Conservation (phyloP, 2,113 vertebrate genomes). For the Aramus guarauna region DNA sequence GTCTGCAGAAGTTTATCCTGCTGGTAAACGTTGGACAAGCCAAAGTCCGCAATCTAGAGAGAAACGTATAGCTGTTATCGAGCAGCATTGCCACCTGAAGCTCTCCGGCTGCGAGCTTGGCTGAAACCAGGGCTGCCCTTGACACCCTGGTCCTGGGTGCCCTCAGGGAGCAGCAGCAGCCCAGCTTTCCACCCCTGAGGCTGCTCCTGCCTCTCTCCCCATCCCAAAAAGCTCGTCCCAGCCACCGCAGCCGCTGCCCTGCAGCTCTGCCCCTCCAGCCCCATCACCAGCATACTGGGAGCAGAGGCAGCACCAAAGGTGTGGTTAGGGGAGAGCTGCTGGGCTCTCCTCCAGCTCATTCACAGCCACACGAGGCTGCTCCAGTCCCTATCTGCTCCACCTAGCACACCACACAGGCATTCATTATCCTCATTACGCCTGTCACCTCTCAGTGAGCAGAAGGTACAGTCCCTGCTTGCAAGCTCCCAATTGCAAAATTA, state of each 20-base stretch:
- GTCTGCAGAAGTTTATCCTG: conserved; percentile 90
- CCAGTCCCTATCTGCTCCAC: background rate
- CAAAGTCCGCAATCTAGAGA: conserved; percentile 93
- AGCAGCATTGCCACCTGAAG: background rate
- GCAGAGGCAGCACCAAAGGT: background rate
- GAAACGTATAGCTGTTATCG: rapidly evolving
- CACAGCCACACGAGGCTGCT: background rate
- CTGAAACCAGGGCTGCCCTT: background rate
- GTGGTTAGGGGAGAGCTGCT: background rate
- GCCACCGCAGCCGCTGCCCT: background rate
- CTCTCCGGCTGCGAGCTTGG: background rate
- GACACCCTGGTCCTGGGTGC: background rate
- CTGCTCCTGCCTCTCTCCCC: background rate
- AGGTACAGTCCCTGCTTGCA: background rate
- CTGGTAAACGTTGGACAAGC: conserved; percentile 91
- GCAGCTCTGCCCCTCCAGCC: background rate
- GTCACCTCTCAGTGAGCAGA: background rate
- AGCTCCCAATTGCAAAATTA: background rate
- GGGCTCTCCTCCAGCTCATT: background rate
- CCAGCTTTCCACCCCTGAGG: background rate
- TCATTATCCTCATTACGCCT: background rate
- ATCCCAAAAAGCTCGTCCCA: background rate
- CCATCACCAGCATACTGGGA: rapidly evolving
- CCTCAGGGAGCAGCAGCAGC: background rate
- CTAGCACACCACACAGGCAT: rapidly evolving